Base-by-base conservation (phyloP, 2,888 invertebrate genomes). In the Slavum lentiscoides region DNA sequence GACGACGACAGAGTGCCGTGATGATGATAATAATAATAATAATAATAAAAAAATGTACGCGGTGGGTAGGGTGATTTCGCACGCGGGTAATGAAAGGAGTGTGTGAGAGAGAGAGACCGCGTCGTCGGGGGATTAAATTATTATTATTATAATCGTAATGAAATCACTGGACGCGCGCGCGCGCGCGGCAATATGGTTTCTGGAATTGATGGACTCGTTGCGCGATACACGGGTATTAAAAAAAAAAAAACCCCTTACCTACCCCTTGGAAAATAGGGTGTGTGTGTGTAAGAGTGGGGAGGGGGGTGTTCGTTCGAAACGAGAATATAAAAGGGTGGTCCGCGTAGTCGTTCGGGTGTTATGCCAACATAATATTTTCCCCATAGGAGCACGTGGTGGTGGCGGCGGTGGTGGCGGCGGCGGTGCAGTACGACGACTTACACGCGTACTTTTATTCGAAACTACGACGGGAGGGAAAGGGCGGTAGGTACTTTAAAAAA, bases 121-220 rank as follows among this genome's bases (percentile, higher is more conserved):
- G 66, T 39, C 59, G 58, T 30, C 67, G 43, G 30, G 75, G 75
- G 75, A 76, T 76, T 76, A 76, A 15, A 73, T 73, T 73, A 61
- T 61, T 43, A 62, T 74, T 76, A 77, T 77, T 70, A 77, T 80
- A 64, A 72, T 80, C 70, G 80, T 80, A 80, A 80, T 80, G 80
- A 80, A 80, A 80, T 80, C 80, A 72, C 55, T 64, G 72, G 80
- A 43, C 43, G 67, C 21, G 58, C 64, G 64, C 9, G 64, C 9
- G 8, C n/a, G 69, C 5, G 2, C 68, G 21, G 59, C 80, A 80
- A 80, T 80, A 80, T 80, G 80, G 80, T 80, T 80, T 80, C 80
- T 72, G 80, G 80, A 80, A 80, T 80, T 80, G 80, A 80, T 72
- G 80, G 80, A 80, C 80, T 80, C 15, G 43, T 30, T 11, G 66